phyloP scores from a whole-genome alignment of 2,888 invertebrate genomes.

The Dicyrtoma fusca region DNA sequence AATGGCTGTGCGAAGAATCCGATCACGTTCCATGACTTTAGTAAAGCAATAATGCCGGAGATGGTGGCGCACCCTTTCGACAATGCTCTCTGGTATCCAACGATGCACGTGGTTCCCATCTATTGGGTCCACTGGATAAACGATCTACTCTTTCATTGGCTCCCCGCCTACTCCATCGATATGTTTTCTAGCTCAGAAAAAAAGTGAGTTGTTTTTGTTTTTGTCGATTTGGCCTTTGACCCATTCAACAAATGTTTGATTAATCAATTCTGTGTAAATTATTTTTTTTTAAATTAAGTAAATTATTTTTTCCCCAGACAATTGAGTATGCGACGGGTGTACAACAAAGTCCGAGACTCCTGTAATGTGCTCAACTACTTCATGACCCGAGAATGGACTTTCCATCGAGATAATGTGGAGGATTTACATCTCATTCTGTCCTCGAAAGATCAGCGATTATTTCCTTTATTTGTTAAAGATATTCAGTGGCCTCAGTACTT shows the following conservation, averaged over 20 bases:
- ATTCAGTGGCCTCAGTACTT: slow-evolving; percentile 13
- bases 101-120: slow-evolving; percentile 56
- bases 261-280: not conserved
- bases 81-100: slow-evolving; percentile 84
- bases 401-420: not conserved
- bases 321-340: not conserved
- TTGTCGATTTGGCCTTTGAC: no score
- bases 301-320: not conserved
- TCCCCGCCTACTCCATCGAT: no score
- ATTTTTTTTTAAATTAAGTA: not conserved
- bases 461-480: slow-evolving; percentile 6
- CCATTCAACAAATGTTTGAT: no score
- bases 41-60: not conserved
- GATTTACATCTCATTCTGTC: not conserved
- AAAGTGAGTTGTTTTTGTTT: not conserved
- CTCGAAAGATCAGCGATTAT: slow-evolving; percentile 3
- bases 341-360: slow-evolving; percentile 10
- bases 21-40: not conserved
- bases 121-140: not conserved
- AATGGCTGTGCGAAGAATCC: slow-evolving; percentile 64
- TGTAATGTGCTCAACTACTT: not conserved
- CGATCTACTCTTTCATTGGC: not conserved
- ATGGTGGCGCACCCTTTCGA: slow-evolving; percentile 71
- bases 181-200: not conserved
- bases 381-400: slow-evolving; percentile 8